Base-by-base conservation (phyloP, 1,140 invertebrate species). In the Lordiphosa stackelbergi region DNA sequence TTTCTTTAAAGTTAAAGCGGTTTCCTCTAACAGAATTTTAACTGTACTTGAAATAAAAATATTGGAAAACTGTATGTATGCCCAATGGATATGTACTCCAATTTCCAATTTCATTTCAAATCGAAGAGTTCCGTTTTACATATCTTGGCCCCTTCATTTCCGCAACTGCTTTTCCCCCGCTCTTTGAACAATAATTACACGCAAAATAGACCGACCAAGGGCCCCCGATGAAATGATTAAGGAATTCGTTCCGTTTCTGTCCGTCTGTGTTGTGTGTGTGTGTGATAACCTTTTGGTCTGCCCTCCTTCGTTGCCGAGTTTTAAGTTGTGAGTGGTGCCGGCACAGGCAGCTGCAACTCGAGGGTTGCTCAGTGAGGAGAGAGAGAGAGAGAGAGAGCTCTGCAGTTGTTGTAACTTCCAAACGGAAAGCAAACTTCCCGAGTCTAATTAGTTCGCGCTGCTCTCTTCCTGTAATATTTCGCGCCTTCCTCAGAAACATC, bases 371-470 rank as follows among this genome's bases (percentile, higher is more conserved):
- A 59, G 24, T 47, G 6, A 55, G 4, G n/a, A n/a, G 12, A 41
- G 4, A 38, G 34, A 41, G 13, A 53, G 35, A 60, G 41, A 46
- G 11, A 43, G n/a, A 24, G 24, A 48, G 13, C 35, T 45, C 51
- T 35, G 37, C 49, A 71, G 19, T 46, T 56, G 41, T 13, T 59
- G 61, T 42, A 66, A 45, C 40, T 49, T 49, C 19, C 24, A 53
- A 59, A 57, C 73, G 73, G 73, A 78, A 78, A 60, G 46, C 40
- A 31, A 45, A 78, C 69, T 78, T 78, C 73, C 73, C 73, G 73
- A 38, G 35, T 56, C 60, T 78, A 78, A 78, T 78, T 78, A 63
- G 45, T 61, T 65, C 56, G 16, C 9, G 6, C 19, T 40, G 5
- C 10, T 28, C 8, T 28, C 10, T 3, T n/a, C 34, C 16, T 6